Base-by-base conservation (phyloP, 2,797 vertebrate genomes). In the Rhabdomys pumilio region DNA sequence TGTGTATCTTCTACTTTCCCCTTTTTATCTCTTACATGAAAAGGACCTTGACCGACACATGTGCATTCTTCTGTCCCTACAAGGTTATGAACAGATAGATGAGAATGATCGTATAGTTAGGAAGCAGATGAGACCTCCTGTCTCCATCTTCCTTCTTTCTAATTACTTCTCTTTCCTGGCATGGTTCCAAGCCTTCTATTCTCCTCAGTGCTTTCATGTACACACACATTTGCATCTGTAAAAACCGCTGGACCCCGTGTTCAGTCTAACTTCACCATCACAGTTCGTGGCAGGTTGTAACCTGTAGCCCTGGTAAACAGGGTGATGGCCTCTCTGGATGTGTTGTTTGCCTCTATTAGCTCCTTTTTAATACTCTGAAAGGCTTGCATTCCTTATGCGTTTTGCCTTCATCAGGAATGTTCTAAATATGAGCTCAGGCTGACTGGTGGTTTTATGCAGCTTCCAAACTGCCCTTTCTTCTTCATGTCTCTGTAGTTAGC, bases 221-320 rank as follows among this genome's bases (percentile, higher is more conserved):
- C 41, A 34, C 22, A 93, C n/a, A 76, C 53, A 13, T 38, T 92
- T 93, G 31, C 57, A 61, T 79, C 31, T 69, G 41, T 72, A 77
- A 80, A 82, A 67, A 75, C n/a, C 19, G 14, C 59, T 95, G 90
- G 93, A 91, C 96, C 82, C 9, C 5, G 1, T 87, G 84, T 82
- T 55, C 47, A 69, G 22, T 29, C 57, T 41, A 59, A 17, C 9
- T 31, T 73, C 73, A 38, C 38, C 63, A 41, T 77, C 41, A 41
- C 11, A 34, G 31, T 24, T 34, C 67, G 20, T 24, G 12, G 11
- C 44, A 85, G 63, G 61, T 3, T 67, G 26, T 80, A 57, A 85
- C 65, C 26, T 20, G 6, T 19, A 53, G 0, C n/a, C 38, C 55
- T 91, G 31, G n/a, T 63, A 19, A 55, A 13, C 14, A 31, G 19